phyloP scores from a whole-genome alignment of 2,888 invertebrate species.

The Torymus auratus region DNA sequence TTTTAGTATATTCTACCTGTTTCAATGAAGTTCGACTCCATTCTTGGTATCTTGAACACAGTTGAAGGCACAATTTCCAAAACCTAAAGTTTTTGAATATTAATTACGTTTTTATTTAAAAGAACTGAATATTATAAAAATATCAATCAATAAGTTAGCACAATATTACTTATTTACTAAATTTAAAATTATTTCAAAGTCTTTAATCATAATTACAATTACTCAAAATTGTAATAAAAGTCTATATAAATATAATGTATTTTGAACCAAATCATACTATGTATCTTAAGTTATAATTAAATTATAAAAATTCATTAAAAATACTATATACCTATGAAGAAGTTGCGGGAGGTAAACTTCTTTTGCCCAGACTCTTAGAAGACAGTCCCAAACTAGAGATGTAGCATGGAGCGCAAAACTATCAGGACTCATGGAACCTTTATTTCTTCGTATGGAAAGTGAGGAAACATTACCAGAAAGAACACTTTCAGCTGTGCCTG shows the following conservation, averaged over 20 bases:
- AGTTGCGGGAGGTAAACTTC: conserved; percentile 88
- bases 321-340: conserved; percentile 78
- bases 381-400: conserved; percentile 78
- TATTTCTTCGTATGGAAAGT: conserved; percentile 65
- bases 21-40: conserved; percentile 80
- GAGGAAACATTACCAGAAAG: conserved; percentile 69
- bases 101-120: no score
- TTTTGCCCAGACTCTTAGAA: conserved; percentile 85
- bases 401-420: conserved; percentile 76
- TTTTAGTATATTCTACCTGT: conserved; percentile 60
- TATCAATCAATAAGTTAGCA: no score
- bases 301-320: not conserved
- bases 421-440: conserved; percentile 60
- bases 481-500: conserved; percentile 78
- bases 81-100: conserved; percentile 79
- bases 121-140: no score
- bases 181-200: no score
- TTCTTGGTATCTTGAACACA: conserved; percentile 87
- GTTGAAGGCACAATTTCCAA: conserved; percentile 91
- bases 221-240: no score
- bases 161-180: no score
- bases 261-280: no score
- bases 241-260: no score
- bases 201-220: no score
- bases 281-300: not conserved